Conservation (phyloP, 2,797 vertebrate species). For the Denticeps clupeoides region DNA sequence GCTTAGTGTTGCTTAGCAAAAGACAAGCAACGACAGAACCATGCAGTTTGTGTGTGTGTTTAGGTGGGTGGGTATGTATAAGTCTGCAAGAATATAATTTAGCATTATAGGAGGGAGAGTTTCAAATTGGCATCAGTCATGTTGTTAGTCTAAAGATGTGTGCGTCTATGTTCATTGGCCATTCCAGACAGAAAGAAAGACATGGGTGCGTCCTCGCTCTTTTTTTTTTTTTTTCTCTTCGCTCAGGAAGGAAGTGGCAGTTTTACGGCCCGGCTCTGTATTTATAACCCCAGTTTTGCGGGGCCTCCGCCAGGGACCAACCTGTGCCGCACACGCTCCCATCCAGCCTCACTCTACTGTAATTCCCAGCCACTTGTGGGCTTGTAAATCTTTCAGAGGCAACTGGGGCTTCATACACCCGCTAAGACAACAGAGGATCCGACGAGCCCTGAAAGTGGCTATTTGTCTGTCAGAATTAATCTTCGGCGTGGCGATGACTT, state of each 20-base stretch:
- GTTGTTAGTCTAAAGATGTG: too few relatives aligned
- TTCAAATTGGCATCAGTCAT: too few relatives aligned
- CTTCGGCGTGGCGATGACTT: conserved; percentile 33
- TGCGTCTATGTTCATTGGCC: too few relatives aligned
- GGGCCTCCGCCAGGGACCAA: conserved; percentile 25
- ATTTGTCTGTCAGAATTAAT: conserved; percentile 50
- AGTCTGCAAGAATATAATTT: too few relatives aligned
- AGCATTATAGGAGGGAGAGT: too few relatives aligned
- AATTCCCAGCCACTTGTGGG: neutral
- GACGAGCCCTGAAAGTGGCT: conserved; percentile 37
- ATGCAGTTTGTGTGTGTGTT: too few relatives aligned
- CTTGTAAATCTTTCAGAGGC: neutral
- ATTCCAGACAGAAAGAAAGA: too few relatives aligned
- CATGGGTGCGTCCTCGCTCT: neutral
- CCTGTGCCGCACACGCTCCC: neutral
- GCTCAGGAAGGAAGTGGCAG: conserved; percentile 48
- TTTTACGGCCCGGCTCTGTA: conserved; percentile 50
- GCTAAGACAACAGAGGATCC: conserved; percentile 42
- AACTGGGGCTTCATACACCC: conserved; percentile 20
- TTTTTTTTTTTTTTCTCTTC: neutral
- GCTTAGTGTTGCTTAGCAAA: too few relatives aligned
- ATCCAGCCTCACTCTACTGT: neutral
- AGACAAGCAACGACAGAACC: too few relatives aligned
- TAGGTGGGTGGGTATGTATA: too few relatives aligned
- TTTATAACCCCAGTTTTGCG: conserved; percentile 54